A percentile compares a stretch with the other conserved stretches of the same genome.
Evolutionary conservation across 2,113 vertebrate genomes (phyloP).

Genomic region (Salvelinus namaycush): DNA sequence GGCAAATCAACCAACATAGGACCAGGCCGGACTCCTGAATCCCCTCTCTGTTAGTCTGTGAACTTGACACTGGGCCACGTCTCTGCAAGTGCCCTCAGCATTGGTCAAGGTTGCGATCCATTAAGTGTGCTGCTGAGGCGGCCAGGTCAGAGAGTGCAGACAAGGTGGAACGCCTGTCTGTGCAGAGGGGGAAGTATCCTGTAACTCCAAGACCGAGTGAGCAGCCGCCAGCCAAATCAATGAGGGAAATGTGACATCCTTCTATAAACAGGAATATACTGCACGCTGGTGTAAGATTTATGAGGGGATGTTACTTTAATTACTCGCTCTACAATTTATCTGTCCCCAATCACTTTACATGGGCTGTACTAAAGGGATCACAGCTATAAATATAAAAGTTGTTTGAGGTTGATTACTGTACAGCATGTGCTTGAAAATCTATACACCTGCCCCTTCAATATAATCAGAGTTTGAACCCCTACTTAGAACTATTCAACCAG

Average conservation of each 20-base stretch:
- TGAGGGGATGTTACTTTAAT: conserved; percentile 43
- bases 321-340: conserved; percentile 20
- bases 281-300: conserved; percentile 33
- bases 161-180: conserved; percentile 34
- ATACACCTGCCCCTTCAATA: conserved; percentile 28
- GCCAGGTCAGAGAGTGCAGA: conserved; percentile 40
- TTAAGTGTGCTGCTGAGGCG: conserved; percentile 34
- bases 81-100: conserved; percentile 35
- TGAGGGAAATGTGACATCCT: conserved; percentile 43
- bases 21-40: conserved; percentile 13
- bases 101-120: conserved; percentile 51
- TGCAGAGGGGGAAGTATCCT: conserved; percentile 8
- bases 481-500: conserved; percentile 30
- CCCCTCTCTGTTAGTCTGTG: neutral
- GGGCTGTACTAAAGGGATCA: conserved; percentile 23
- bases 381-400: neutral
- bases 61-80: conserved; percentile 20
- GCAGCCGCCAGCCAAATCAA: conserved; percentile 39
- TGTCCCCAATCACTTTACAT: conserved; percentile 30
- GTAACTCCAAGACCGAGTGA: conserved; percentile 25
- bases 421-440: neutral
- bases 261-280: conserved; percentile 19
- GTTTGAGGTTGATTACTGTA: neutral
- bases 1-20: conserved; percentile 12
- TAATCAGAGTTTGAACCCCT: conserved; percentile 52